Evolutionary conservation across 1,140 invertebrate genomes (phyloP).

Genomic region (Papilio polyxenes): DNA sequence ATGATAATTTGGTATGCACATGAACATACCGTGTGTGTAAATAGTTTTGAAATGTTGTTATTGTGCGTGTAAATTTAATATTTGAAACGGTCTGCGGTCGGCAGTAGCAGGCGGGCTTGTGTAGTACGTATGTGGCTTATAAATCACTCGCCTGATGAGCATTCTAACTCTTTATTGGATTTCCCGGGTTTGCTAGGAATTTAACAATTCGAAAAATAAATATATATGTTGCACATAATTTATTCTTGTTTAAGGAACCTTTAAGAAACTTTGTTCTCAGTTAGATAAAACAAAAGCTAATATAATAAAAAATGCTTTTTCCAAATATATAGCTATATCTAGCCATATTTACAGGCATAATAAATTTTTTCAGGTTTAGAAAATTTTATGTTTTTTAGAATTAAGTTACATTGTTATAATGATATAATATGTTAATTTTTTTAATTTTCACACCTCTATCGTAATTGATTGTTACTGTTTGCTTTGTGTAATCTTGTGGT

Average conservation of each 20-base stretch:
- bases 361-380: too few relatives aligned
- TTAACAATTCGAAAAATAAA: too few relatives aligned
- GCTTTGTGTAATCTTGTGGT: neutral
- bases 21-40: neutral
- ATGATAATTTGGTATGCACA: neutral
- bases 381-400: too few relatives aligned
- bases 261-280: too few relatives aligned
- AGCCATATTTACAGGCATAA: too few relatives aligned
- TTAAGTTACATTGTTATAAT: too few relatives aligned
- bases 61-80: conserved; percentile 17
- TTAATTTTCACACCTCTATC: neutral
- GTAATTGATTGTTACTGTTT: neutral
- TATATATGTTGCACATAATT: too few relatives aligned
- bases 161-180: conserved; percentile 5
- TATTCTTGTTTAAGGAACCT: too few relatives aligned
- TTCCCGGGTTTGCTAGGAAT: neutral
- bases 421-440: too few relatives aligned
- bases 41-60: conserved; percentile 13
- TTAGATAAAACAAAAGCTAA: too few relatives aligned
- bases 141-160: neutral
- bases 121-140: neutral
- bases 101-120: neutral
- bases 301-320: too few relatives aligned
- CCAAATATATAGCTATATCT: too few relatives aligned
- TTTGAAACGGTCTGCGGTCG: neutral